Evolutionary conservation across 2,113 vertebrate genomes (phyloP).

Genomic region (Oryzias javanicus): DNA sequence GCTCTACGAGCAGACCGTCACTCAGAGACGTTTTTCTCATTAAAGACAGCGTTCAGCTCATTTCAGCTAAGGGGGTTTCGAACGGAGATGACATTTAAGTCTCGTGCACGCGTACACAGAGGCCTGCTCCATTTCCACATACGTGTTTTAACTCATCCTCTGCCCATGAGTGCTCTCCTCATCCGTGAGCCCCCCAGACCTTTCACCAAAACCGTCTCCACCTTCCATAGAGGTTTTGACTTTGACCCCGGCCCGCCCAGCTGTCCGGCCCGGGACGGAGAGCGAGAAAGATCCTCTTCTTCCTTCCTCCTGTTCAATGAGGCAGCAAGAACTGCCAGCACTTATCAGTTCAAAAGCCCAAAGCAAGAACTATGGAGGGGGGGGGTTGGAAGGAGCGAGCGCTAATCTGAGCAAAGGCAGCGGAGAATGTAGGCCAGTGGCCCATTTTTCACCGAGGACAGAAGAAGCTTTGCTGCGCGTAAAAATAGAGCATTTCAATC

Average conservation of each 20-base stretch:
- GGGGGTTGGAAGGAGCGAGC: slow-evolving; percentile 27
- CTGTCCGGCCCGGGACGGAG: too few relatives aligned
- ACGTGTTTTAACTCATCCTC: background rate
- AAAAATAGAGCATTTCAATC: slow-evolving; percentile 60
- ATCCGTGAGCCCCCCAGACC: background rate
- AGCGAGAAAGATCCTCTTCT: slow-evolving; percentile 6
- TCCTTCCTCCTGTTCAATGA: slow-evolving; percentile 49
- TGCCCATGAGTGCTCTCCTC: background rate
- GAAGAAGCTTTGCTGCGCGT: slow-evolving; percentile 59
- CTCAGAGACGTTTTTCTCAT: background rate
- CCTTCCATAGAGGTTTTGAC: slow-evolving; percentile 7
- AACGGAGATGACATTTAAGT: slow-evolving; percentile 12
- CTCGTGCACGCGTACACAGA: slow-evolving; percentile 4
- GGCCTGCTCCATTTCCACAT: slow-evolving; percentile 8
- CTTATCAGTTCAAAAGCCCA: slow-evolving; percentile 65
- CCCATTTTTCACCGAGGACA: slow-evolving; percentile 64
- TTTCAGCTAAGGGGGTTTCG: slow-evolving; percentile 18
- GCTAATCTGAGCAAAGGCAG: slow-evolving; percentile 62
- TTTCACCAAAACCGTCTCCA: background rate
- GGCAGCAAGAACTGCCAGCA: slow-evolving; percentile 54
- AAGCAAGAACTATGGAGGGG: slow-evolving; percentile 38
- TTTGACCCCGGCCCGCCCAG: slow-evolving; percentile 4
- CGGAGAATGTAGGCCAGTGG: slow-evolving; percentile 71
- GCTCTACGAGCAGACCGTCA: slow-evolving; percentile 3
- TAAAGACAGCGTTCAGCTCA: slow-evolving; percentile 1